Conservation (phyloP, 2,888 invertebrate species). For the Pseudococcus longispinus region DNA sequence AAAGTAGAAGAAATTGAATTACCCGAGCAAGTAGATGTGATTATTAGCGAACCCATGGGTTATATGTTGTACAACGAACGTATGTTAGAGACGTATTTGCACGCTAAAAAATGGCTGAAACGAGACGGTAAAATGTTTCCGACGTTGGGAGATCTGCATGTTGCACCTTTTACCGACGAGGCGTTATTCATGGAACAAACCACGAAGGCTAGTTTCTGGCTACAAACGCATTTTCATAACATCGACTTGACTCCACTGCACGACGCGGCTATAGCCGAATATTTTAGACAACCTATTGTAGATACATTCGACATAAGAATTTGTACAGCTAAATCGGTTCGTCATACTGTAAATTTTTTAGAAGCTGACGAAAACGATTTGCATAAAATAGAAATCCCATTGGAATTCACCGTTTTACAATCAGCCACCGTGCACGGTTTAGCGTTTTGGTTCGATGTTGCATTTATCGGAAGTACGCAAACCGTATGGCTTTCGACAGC, state of each 20-base stretch:
- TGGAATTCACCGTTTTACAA: conserved; percentile 89
- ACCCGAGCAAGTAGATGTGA: conserved; percentile 94
- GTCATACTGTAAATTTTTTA: conserved; percentile 93
- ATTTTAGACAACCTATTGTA: conserved; percentile 97
- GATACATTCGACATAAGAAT: conserved; percentile 98
- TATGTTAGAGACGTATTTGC: conserved; percentile 98
- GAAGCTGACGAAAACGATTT: conserved; percentile 91
- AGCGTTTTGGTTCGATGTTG: conserved; percentile 99
- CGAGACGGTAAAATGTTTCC: conserved; percentile 94
- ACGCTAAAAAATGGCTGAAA: conserved; percentile 97
- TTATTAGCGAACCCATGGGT: conserved; percentile 99
- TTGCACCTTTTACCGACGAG: conserved; percentile 98
- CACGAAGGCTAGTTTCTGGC: conserved; percentile 98
- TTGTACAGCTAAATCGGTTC: conserved; percentile 91
- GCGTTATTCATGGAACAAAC: conserved; percentile 97
- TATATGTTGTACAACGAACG: conserved; percentile 99
- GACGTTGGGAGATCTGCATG: conserved; percentile 92
- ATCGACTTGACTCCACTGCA: conserved; percentile 92
- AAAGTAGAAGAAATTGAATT: conserved; percentile 98
- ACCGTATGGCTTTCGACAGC: conserved; percentile 97
- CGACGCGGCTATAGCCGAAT: conserved; percentile 93
- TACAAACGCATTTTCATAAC: conserved; percentile 96
- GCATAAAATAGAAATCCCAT: conserved; percentile 93
- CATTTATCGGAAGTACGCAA: conserved; percentile 88
- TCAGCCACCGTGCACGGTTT: conserved; percentile 95